Percentiles rank a stretch among this genome's conserved stretches.
Conservation (phyloP, 2,888 invertebrate genomes). For the Mythimna albipuncta region DNA sequence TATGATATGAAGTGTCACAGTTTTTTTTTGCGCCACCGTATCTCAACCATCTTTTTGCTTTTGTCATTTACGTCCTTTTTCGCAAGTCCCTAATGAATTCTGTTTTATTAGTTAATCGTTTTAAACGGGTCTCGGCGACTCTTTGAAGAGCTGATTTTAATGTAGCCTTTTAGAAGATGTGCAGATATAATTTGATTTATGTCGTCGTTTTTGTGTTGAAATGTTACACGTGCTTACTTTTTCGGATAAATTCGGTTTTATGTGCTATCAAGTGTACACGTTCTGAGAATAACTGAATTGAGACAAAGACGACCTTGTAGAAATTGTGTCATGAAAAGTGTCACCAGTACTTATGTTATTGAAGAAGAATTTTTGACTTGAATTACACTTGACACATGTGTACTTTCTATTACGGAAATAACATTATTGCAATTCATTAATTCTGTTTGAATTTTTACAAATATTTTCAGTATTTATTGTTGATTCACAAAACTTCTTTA, state of each 20-base stretch:
- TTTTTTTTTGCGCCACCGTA: conserved; percentile 52
- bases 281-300: not conserved
- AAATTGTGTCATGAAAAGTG: not conserved
- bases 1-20: conserved; percentile 59
- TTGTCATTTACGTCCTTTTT: conserved; percentile 51
- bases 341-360: not conserved
- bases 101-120: conserved; percentile 60
- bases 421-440: conserved; percentile 3
- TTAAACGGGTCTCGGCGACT: conserved; percentile 42
- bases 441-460: not conserved
- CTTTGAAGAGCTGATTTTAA: conserved; percentile 50
- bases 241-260: not conserved
- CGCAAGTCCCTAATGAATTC: conserved; percentile 56
- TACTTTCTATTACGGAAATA: not conserved
- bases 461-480: not conserved
- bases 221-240: not conserved
- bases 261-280: not conserved
- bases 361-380: not conserved
- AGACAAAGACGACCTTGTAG: not conserved
- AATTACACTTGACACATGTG: not conserved
- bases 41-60: conserved; percentile 57
- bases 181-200: conserved; percentile 26
- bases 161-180: conserved; percentile 30
- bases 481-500: not conserved
- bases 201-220: conserved; percentile 15